phyloP scores from a whole-genome alignment of 2,888 invertebrate genomes.

The Aporophyla lueneburgensis region DNA sequence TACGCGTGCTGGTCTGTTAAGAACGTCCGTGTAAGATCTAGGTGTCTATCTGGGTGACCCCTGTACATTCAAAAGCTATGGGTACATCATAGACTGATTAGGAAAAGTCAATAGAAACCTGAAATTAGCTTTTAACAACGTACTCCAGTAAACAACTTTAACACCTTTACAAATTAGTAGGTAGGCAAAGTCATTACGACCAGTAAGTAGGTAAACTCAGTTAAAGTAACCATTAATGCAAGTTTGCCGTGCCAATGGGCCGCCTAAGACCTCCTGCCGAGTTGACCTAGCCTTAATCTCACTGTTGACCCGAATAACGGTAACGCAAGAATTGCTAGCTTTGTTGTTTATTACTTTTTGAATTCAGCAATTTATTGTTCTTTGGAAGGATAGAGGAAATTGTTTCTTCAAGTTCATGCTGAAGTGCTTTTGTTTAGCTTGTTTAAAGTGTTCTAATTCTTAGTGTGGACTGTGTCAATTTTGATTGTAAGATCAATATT shows the following conservation, averaged over 20 bases:
- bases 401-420: constrained; percentile 14
- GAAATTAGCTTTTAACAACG: constrained; percentile 33
- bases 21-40: too few species aligned
- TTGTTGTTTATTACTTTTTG: constrained; percentile 56
- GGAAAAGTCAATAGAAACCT: neutral
- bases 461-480: neutral
- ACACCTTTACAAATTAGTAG: constrained; percentile 53
- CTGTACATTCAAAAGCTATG: too few species aligned
- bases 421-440: constrained; percentile 20
- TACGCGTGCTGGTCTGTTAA: too few species aligned
- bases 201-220: constrained; percentile 47
- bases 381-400: constrained; percentile 25
- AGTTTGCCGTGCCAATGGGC: constrained; percentile 85
- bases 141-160: constrained; percentile 24
- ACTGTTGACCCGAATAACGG: constrained; percentile 72
- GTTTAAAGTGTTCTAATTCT: constrained; percentile 6
- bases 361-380: constrained; percentile 31
- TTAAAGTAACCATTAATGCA: constrained; percentile 82
- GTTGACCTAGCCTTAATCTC: constrained; percentile 76
- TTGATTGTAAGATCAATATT: neutral
- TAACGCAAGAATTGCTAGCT: constrained; percentile 30
- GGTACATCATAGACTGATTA: too few species aligned
- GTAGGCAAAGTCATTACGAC: constrained; percentile 65
- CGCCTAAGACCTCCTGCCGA: constrained; percentile 65
- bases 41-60: too few species aligned